phyloP scores from a whole-genome alignment of 1,140 invertebrate genomes.

The Drosophila pruinosa region DNA sequence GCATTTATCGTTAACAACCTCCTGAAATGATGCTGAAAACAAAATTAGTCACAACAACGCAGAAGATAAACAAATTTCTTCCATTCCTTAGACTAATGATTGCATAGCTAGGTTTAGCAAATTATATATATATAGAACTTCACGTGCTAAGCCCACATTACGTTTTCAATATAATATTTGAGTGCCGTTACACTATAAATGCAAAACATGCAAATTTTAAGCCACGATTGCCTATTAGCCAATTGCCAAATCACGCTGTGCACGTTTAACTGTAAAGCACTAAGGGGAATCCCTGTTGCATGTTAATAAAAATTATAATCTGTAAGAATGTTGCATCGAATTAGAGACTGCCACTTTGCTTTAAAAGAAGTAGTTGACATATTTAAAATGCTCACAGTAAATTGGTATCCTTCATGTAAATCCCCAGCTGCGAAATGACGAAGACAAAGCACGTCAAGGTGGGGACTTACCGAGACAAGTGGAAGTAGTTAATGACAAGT shows the following conservation, averaged over 20 bases:
- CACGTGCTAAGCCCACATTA: too few relatives aligned
- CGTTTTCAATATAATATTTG: not conserved
- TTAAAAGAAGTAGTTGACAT: not conserved
- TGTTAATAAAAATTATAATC: not conserved
- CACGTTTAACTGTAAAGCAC: not conserved
- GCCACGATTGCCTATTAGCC: not conserved
- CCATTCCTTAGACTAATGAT: not conserved
- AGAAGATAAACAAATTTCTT: not conserved
- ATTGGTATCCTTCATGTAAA: not conserved
- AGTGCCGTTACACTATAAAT: not conserved
- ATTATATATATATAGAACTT: too few relatives aligned
- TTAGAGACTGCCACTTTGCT: not conserved
- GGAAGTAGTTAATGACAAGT: not conserved
- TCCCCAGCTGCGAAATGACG: not conserved
- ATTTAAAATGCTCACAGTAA: not conserved
- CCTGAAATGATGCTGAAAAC: not conserved
- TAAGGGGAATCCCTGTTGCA: slow-evolving; percentile 7
- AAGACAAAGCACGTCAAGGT: not conserved
- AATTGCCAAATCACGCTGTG: slow-evolving; percentile 13
- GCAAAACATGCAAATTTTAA: not conserved
- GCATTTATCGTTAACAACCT: not conserved
- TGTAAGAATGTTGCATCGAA: not conserved
- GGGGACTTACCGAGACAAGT: not conserved
- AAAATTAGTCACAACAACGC: not conserved
- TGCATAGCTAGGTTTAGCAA: too few relatives aligned